Base-by-base conservation (phyloP, 2,797 vertebrate genomes). In the Jordanella pulchra region DNA sequence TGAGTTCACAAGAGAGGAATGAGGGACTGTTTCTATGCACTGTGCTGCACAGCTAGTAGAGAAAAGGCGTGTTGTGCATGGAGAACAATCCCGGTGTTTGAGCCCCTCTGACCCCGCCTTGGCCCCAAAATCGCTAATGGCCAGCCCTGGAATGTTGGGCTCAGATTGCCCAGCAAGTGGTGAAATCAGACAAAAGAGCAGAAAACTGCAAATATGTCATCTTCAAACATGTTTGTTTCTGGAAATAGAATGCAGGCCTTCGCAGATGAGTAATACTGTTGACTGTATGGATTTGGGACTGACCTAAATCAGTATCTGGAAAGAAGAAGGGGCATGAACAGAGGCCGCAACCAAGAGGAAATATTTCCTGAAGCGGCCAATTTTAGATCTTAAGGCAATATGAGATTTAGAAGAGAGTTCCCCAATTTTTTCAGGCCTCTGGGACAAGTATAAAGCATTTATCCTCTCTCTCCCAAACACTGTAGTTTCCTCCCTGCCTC, bases 61-160 rank as follows among this genome's bases (percentile, higher is more conserved):
- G 95, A 96, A 97, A 95, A 96, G 94, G 95, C 95, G 94, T 95
- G 95, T 96, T 97, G 91, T 96, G 93, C 90, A 80, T 80, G 80
- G 92, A 95, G 95, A 97, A 97, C 97, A 98, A 97, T 97, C 95
- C 95, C 79, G 82, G 86, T 89, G 79, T 96, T 96, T 96, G 95
- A 97, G 94, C 94, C 94, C 95, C 94, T 80, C 90, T 96, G 96
- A 97, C 96, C 96, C 95, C 91, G 94, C 84, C 89, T 90, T 96
- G 96, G 95, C 96, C 96, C 94, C 94, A 84, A 91, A 95, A 94
- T 95, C 92, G 89, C 95, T 96, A 97, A 97, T 97, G 95, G 95
- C 93, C 94, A 91, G 93, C 93, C 92, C 92, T 93, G 96, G 96
- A 97, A 97, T 98, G 96, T 64, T 94, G 94, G 95, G 93, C 92